These are phyloP conservation scores for human (Homo sapiens) DNA, from an alignment of 2,113 vertebrate genomes.

Conservation along the genomic window GRCh38 chr1:232400501-232401000, in stretches of 20 bases:
- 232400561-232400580: neutral
- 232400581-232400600: neutral
- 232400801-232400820: neutral
- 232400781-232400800: neutral
- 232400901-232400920: neutral
- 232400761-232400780: neutral
- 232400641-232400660: neutral
- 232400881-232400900: neutral
- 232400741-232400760: neutral
- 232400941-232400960: neutral
- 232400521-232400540: accelerated
- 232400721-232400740: neutral
- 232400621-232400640: too few relatives aligned
- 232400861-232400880: neutral
- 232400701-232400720: neutral
- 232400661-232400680: neutral
- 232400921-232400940: neutral
- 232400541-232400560: neutral
- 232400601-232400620: neutral
- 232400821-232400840: accelerated
- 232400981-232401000: neutral
- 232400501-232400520: neutral
- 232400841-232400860: neutral
- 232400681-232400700: neutral
- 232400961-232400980: too few relatives aligned